Percentiles rank a stretch among this genome's conserved stretches.
phyloP scores from a whole-genome alignment of 37 sponge, comb jelly and placozoan species.

The Axinella damicornis region DNA sequence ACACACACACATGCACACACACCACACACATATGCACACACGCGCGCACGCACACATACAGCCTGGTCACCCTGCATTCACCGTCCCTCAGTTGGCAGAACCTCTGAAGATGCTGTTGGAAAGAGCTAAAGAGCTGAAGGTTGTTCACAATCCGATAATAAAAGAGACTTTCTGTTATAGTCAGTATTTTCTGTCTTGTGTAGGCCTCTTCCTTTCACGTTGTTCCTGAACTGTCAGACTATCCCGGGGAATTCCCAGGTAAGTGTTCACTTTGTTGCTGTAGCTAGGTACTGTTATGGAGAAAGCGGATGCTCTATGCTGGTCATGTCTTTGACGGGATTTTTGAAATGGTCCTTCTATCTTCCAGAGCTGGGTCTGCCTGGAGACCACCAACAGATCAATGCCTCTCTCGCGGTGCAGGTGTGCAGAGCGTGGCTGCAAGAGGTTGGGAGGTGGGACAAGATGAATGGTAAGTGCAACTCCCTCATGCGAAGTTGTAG shows the following conservation, averaged over 20 bases:
- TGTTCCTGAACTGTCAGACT: conserved; percentile 42
- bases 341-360: not conserved
- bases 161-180: not conserved
- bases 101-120: conserved; percentile 55
- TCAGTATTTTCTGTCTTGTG: not conserved
- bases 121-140: conserved; percentile 72
- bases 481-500: not conserved
- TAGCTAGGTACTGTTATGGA: too few relatives aligned
- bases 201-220: conserved; percentile 25
- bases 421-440: conserved; percentile 74
- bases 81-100: conserved; percentile 68
- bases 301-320: too few relatives aligned
- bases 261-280: not conserved
- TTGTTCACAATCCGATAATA: not conserved
- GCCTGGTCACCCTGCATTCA: conserved; percentile 82
- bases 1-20: too few relatives aligned
- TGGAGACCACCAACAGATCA: conserved; percentile 75
- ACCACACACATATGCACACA: too few relatives aligned
- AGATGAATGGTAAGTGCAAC: not conserved
- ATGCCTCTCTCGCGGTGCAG: conserved; percentile 85
- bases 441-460: conserved; percentile 11
- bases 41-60: not conserved
- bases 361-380: conserved; percentile 58
- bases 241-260: conserved; percentile 3
- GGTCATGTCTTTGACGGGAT: too few relatives aligned